A percentile compares a stretch with the other conserved stretches of the same genome.
phyloP scores from a whole-genome alignment of 2,113 vertebrate genomes.

The Plestiodon gilberti region DNA sequence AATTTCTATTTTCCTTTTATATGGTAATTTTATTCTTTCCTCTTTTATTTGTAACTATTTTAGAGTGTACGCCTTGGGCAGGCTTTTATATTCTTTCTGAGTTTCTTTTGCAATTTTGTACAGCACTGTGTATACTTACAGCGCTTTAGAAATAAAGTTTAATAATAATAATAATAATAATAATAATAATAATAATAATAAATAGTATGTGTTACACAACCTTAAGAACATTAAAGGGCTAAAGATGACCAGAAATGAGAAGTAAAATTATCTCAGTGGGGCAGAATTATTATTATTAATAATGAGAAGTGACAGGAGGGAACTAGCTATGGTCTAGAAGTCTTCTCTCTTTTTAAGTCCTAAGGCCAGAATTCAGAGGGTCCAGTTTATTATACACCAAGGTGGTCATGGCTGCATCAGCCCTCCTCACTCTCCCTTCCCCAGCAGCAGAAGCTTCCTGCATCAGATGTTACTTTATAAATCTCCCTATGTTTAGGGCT shows the following conservation, averaged over 20 bases:
- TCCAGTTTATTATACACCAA: neutral
- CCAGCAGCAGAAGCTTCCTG: neutral
- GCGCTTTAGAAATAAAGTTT: too few species aligned
- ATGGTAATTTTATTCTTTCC: too few species aligned
- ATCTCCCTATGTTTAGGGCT: neutral
- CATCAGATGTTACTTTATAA: neutral
- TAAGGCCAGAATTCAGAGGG: neutral
- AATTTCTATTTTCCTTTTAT: too few species aligned
- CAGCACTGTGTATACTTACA: too few species aligned
- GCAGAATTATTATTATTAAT: neutral
- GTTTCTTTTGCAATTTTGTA: too few species aligned
- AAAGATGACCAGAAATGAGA: neutral
- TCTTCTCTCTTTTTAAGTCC: conserved; percentile 3
- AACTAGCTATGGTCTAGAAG: neutral
- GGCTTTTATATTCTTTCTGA: too few species aligned
- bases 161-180: too few species aligned
- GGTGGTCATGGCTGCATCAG: neutral
- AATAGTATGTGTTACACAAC: neutral
- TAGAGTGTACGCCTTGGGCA: too few species aligned
- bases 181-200: too few species aligned
- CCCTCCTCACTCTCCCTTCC: neutral
- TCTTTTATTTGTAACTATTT: too few species aligned
- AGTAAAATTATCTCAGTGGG: neutral
- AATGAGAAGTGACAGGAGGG: neutral
- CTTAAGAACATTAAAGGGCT: neutral